Evolutionary conservation across 2,797 vertebrate species (phyloP), one percentile per base, ranked within the genome.

Genomic region (Pseudocheirus occidentalis): DNA sequence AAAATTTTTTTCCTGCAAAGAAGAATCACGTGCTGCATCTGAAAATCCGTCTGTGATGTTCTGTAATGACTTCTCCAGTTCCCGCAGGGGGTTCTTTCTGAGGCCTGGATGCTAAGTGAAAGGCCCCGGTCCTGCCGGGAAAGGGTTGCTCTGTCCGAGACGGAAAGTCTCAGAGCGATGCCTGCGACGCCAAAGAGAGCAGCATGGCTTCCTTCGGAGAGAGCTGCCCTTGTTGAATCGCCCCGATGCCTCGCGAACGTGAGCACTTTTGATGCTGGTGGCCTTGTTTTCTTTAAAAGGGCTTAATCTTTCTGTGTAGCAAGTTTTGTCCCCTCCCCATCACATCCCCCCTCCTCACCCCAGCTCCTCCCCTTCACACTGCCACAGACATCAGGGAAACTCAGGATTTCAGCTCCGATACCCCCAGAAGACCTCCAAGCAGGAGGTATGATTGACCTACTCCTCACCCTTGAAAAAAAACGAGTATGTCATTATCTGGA

Each of bases 251-350:
- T 97, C 95, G 66, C 52, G 95, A 96, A 96, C 2, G 96, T 97
- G 95, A 95, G 98, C 96, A 92, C 98, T 98, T 94, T 98, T 96
- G 95, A 97, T 59, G 97, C 97, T 89, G 97, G 98, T 98, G 98
- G 98, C 98, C 98, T 98, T 98, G 98, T 98, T 98, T 98, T 98
- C 98, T 98, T 98, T 98, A 93, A 98, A 99, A 99, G 98, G 98
- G 98, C 98, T 99, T 97, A 98, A 98, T 98, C 97, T 98, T 98
- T 97, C 97, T 97, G 53, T 98, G 98, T 98, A 97, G 98, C 98
- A 98, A 94, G 90, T 96, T 90, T 28, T 16, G 54, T 31, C 90
- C 53, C 50, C 96, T 96, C 91, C 93, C 93, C 87, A 21, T 13
- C 4, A 59, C 87, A 90, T 40, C 73, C n/a, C 46, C 2, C 92